Percentiles rank a stretch among this genome's conserved stretches.
These are phyloP conservation scores for Reticulitermes lucifugus DNA, from an alignment of 2,888 invertebrate genomes.

Conservation along the genomic window DNA sequence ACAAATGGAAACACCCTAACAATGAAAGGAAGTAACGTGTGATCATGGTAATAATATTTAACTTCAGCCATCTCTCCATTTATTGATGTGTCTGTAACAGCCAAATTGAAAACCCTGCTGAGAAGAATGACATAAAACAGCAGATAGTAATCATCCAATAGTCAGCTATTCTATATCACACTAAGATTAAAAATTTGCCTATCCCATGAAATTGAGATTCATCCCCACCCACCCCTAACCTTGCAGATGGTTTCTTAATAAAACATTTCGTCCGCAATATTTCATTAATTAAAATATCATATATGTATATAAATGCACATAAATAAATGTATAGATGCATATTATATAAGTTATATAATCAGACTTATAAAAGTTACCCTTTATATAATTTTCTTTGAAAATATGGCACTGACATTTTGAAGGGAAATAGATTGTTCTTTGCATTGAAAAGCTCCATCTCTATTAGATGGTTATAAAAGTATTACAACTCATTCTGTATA, in stretches of 20 bases:
- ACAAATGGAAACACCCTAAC: too few species aligned
- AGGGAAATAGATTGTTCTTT: conserved; percentile 26
- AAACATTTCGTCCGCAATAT: background rate
- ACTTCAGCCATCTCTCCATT: background rate
- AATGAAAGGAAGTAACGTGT: background rate
- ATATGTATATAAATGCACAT: background rate
- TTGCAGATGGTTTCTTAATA: background rate
- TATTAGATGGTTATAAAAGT: conserved; percentile 14
- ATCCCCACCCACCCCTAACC: background rate
- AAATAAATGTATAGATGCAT: background rate
- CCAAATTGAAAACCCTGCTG: too few species aligned
- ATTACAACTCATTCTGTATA: background rate
- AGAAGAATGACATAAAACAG: background rate
- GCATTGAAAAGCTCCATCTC: conserved; percentile 7
- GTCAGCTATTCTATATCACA: background rate
- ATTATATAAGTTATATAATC: background rate
- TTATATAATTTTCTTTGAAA: background rate
- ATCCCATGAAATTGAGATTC: background rate
- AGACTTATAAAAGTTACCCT: background rate
- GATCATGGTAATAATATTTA: background rate
- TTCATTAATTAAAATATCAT: background rate
- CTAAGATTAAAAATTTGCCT: background rate
- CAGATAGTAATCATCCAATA: background rate
- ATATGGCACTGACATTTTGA: conserved; percentile 16
- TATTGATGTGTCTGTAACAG: background rate